These are phyloP conservation scores for Oreochromis niloticus DNA, from an alignment of 2,113 vertebrate species.

Conservation along the genomic window DNA sequence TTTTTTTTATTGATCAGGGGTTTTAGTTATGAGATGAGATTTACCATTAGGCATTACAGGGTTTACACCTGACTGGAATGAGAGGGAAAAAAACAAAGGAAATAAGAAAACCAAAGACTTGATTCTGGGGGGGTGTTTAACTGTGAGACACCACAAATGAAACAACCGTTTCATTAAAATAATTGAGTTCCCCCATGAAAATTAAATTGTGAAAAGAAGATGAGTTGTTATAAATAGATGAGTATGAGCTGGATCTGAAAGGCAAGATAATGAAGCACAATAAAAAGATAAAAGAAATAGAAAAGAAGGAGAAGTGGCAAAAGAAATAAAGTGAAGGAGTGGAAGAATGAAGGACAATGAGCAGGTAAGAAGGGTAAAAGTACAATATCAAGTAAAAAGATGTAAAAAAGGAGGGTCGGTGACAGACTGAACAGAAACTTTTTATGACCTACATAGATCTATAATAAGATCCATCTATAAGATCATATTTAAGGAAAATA, in stretches of 20 bases:
- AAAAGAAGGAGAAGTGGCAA: neutral
- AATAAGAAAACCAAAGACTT: neutral
- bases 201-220: neutral
- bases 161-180: neutral
- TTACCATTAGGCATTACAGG: neutral
- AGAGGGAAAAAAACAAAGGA: rapidly evolving
- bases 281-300: neutral
- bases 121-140: neutral
- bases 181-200: neutral
- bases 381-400: neutral
- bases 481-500: neutral
- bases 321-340: neutral
- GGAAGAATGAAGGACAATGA: neutral
- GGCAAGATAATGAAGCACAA: neutral
- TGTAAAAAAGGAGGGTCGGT: neutral
- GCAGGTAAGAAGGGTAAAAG: neutral
- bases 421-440: neutral
- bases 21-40: neutral
- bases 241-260: neutral
- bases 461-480: neutral
- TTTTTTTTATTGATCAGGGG: neutral
- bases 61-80: neutral
- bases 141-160: neutral
- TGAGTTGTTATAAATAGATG: too few species aligned
- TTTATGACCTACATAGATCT: neutral